Evolutionary conservation across 2,113 vertebrate species (phyloP).

Genomic region (Hemiprocne comata): DNA sequence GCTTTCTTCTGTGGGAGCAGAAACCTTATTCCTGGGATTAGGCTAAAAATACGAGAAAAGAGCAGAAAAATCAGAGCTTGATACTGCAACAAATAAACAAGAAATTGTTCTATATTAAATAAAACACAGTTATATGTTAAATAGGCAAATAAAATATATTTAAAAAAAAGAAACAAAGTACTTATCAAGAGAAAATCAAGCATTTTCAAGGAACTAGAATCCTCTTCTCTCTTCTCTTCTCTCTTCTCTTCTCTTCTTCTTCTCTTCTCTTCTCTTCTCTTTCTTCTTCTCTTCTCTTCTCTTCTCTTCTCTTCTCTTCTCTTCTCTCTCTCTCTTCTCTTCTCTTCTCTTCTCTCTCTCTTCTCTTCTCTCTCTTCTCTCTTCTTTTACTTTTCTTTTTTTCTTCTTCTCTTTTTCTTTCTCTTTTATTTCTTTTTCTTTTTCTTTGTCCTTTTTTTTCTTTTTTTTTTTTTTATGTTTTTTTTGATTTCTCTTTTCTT

Average conservation of each 20-base stretch:
- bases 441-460: background rate
- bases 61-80: background rate
- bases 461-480: background rate
- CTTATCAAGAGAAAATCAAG: background rate
- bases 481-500: background rate
- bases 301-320: too few species aligned
- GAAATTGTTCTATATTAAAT: background rate
- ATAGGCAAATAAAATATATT: background rate
- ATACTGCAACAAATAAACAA: background rate
- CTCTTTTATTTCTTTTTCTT: too few species aligned
- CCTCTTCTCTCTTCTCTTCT: too few species aligned
- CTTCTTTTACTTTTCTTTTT: too few species aligned
- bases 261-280: too few species aligned
- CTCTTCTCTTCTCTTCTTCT: too few species aligned
- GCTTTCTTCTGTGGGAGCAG: background rate
- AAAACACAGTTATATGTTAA: background rate
- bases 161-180: background rate
- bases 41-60: background rate
- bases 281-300: too few species aligned
- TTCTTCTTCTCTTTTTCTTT: too few species aligned
- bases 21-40: background rate
- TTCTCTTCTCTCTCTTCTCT: background rate
- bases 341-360: background rate
- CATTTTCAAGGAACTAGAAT: background rate
- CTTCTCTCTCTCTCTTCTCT: too few species aligned